Base-by-base conservation (phyloP, 1,140 invertebrate genomes). In the Melipona quadrifasciata region DNA sequence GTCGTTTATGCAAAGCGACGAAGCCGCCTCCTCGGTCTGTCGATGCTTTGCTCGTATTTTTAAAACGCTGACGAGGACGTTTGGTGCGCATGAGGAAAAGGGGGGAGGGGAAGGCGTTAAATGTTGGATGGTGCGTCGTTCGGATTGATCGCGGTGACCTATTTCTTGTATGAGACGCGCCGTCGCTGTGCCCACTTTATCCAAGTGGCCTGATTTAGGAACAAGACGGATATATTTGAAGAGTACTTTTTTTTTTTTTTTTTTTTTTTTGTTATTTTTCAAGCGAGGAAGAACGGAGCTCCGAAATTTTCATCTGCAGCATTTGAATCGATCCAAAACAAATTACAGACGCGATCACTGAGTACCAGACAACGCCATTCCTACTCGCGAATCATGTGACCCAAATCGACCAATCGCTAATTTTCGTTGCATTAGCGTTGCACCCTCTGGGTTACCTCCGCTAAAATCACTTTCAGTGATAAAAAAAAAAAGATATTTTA, bases 1-100 rank as follows among this genome's bases (percentile, higher is more conserved):
- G 39, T 47, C 39, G 39, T 80, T 85, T 24, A 75, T 75, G 77
- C 76, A 71, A 75, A 57, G 17, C 55, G 85, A 39, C 55, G 85
- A 39, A 67, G 17, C 21, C 55, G 71, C 78, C 81, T 21, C 16
- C 19, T 51, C 34, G 53, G 64, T 51, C 31, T 31, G 31, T 31
- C 31, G 31, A 31, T 31, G 53, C 58, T 47, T 47, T 47, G 39
- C 39, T 75, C 24, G 27, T 82, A 82, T 82, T 82, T 82, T 82
- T 67, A 67, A 82, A 74, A 51, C 72, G 72, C 21, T 75, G 80
- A 82, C 72, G 31, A 65, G 19, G 8, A 27, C 16, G 24, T 61
- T 76, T 12, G 2, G 70, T 16, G 19, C 27, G 27, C 27, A 51
- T 17, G 34, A 31, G 21, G 19, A 64, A 64, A 53, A n/a, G 8